These are phyloP conservation scores for Polypedilum pembai DNA, from an alignment of 1,140 invertebrate genomes.

Conservation along the genomic window DNA sequence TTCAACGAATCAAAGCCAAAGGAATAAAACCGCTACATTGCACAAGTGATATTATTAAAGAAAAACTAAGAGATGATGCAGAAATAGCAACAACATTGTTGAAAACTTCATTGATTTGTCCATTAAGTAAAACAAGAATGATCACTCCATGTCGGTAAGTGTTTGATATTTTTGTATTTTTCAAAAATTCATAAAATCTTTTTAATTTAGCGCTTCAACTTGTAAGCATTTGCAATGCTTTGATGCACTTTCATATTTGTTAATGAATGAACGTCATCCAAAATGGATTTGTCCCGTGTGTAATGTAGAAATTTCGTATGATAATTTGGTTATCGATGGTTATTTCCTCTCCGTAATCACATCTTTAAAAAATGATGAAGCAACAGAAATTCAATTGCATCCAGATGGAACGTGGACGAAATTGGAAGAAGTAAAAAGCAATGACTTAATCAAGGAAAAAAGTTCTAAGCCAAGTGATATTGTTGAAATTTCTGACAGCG, in stretches of 20 bases:
- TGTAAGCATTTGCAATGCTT: conserved; percentile 97
- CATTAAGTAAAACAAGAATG: conserved; percentile 93
- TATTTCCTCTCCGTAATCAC: conserved; percentile 50
- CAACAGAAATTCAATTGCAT: conserved; percentile 77
- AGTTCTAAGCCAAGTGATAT: not conserved
- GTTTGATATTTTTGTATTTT: not conserved
- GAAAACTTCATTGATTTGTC: conserved; percentile 84
- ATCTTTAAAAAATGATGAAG: conserved; percentile 57
- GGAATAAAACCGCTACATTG: not conserved
- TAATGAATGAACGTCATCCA: conserved; percentile 98
- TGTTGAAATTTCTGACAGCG: not conserved
- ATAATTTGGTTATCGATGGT: conserved; percentile 85
- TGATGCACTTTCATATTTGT: conserved; percentile 87
- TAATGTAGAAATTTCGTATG: conserved; percentile 81
- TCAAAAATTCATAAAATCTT: not conserved
- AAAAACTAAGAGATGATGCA: conserved; percentile 85
- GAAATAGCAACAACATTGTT: conserved; percentile 92
- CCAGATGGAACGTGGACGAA: conserved; percentile 77
- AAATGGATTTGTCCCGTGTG: conserved; percentile 98
- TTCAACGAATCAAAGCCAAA: not conserved
- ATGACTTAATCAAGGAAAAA: not conserved
- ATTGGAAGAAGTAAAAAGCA: not conserved
- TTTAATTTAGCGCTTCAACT: conserved; percentile 52
- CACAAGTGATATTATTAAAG: conserved; percentile 61
- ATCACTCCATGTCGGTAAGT: conserved; percentile 68